phyloP scores from a whole-genome alignment of 1,140 invertebrate species.

The Pseudomyrmex flavicornis region DNA sequence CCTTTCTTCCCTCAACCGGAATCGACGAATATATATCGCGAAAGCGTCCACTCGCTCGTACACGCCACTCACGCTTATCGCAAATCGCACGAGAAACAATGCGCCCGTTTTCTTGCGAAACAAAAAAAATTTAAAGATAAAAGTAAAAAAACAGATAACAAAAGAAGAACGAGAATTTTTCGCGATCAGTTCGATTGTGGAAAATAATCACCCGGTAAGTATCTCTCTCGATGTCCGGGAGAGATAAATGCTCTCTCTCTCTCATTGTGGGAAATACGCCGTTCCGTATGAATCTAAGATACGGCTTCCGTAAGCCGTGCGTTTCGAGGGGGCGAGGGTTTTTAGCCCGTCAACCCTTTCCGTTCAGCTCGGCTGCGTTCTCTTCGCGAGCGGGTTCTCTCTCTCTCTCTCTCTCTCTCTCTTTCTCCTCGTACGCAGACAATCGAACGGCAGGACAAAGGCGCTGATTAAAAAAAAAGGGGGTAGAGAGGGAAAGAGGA shows the following conservation, averaged over 20 bases:
- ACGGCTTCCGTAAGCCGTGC: background rate
- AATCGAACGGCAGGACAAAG: constrained; percentile 78
- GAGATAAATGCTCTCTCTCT: background rate
- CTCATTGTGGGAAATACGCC: background rate
- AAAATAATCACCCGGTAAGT: background rate
- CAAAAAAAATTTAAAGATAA: no score
- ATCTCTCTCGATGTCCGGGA: no score
- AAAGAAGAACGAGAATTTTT: background rate
- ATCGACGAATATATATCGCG: constrained; percentile 29
- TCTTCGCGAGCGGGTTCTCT: constrained; percentile 12
- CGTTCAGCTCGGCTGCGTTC: constrained; percentile 23
- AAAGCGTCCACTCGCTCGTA: background rate
- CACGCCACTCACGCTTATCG: background rate
- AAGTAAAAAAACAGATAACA: background rate
- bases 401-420: no score
- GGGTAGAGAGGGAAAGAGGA: background rate
- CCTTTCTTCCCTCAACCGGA: background rate
- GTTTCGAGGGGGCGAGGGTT: constrained; percentile 14
- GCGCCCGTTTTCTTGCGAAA: background rate
- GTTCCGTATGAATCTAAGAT: constrained; percentile 1
- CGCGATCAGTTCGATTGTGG: background rate
- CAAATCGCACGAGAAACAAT: no score
- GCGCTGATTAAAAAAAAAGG: constrained; percentile 78
- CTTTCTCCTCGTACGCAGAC: constrained; percentile 63
- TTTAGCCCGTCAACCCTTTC: constrained; percentile 57